These are phyloP conservation scores for Aelia acuminata DNA, from an alignment of 2,888 invertebrate species.

Conservation along the genomic window DNA sequence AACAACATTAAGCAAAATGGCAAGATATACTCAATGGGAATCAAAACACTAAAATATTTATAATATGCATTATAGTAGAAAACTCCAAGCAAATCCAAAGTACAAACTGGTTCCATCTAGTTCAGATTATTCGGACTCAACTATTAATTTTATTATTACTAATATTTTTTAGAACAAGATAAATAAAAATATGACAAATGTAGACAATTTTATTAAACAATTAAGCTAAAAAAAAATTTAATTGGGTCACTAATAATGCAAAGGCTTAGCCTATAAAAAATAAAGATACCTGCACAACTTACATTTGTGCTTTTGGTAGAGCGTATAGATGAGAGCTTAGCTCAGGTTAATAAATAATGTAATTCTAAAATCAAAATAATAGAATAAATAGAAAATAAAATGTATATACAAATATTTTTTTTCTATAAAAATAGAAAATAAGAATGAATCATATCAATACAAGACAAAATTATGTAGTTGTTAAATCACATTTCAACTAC, in stretches of 20 bases:
- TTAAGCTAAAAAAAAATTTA: not conserved
- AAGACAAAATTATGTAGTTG: constrained; percentile 7
- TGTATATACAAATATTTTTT: constrained; percentile 15
- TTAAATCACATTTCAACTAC: constrained; percentile 8
- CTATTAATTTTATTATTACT: not conserved
- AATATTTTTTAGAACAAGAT: not conserved
- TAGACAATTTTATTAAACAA: not conserved
- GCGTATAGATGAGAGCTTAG: not conserved
- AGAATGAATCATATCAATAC: constrained; percentile 1
- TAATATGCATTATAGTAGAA: no score
- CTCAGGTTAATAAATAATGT: constrained; percentile 4
- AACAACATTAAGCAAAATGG: no score
- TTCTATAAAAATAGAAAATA: constrained; percentile 49
- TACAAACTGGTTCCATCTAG: no score
- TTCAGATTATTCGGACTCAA: no score
- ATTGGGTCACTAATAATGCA: not conserved
- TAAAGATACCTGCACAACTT: not conserved
- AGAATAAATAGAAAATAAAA: constrained; percentile 25
- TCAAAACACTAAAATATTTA: no score
- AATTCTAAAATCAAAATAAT: not conserved
- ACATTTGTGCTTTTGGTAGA: constrained; percentile 34
- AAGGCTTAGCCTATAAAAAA: not conserved
- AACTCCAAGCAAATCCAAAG: no score
- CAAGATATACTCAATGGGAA: no score
- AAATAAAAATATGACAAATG: not conserved